Percentiles rank a stretch among this genome's conserved stretches.
phyloP scores from a whole-genome alignment of 1,140 invertebrate species.

The Pseudomyrmex pallidus region DNA sequence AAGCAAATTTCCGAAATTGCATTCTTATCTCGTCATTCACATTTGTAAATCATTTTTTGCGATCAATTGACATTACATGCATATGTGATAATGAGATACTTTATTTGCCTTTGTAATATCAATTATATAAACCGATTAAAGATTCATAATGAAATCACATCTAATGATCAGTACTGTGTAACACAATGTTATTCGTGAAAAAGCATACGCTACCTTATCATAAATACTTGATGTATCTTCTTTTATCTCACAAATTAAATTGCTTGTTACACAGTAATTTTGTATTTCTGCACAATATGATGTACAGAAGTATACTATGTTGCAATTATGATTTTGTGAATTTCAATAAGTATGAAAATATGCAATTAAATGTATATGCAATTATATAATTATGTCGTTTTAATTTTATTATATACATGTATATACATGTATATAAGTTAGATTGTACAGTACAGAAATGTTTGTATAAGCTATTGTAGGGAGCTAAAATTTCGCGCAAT shows the following conservation, averaged over 20 bases:
- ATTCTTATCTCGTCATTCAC: neutral
- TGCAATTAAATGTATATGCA: constrained; percentile 13
- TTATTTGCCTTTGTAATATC: constrained; percentile 7
- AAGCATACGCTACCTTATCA: neutral
- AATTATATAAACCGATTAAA: neutral
- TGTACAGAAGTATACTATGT: neutral
- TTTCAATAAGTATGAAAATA: constrained; percentile 27
- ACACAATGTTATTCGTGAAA: neutral
- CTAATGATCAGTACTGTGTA: neutral
- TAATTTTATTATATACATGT: constrained; percentile 16
- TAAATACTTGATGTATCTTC: neutral
- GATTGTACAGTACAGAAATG: no score
- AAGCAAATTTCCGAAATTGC: neutral
- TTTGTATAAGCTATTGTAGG: no score
- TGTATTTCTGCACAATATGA: neutral
- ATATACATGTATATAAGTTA: neutral
- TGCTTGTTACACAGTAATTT: constrained; percentile 10
- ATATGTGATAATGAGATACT: neutral
- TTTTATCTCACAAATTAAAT: neutral
- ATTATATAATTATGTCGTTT: constrained; percentile 20
- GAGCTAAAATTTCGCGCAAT: constrained; percentile 28
- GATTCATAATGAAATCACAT: constrained; percentile 1
- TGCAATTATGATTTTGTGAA: constrained; percentile 21
- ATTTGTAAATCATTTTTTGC: neutral
- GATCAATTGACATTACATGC: neutral